Evolutionary conservation across 2,888 invertebrate genomes (phyloP).

Genomic region (Philaethria dido): DNA sequence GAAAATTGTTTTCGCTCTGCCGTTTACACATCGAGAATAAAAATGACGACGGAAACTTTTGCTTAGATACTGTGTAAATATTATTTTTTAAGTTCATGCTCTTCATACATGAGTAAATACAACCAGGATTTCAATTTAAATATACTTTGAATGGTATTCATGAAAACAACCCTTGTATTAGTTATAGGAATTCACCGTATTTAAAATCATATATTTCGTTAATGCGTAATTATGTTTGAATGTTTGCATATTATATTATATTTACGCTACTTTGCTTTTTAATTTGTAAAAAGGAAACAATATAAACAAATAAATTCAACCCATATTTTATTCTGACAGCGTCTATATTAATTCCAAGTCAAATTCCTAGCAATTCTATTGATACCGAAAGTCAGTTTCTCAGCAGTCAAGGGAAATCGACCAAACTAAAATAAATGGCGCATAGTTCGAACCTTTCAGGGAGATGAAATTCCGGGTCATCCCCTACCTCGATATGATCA

Average conservation of each 20-base stretch:
- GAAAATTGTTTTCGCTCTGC: constrained; percentile 28
- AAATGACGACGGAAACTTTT: constrained; percentile 20
- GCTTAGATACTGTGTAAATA: constrained; percentile 8
- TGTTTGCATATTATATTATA: too few relatives aligned
- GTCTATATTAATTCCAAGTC: constrained; percentile 37
- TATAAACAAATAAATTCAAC: constrained; percentile 22
- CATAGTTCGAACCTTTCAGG: constrained; percentile 71
- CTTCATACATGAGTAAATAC: not conserved
- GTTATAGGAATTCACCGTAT: too few relatives aligned
- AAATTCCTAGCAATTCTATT: constrained; percentile 50
- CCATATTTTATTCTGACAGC: constrained; percentile 30
- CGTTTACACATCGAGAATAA: constrained; percentile 25
- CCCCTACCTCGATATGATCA: constrained; percentile 66
- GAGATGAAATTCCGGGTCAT: constrained; percentile 74
- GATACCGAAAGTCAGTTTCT: constrained; percentile 63
- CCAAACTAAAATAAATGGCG: constrained; percentile 75
- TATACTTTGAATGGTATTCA: not conserved
- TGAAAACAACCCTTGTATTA: not conserved
- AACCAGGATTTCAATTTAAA: too few relatives aligned
- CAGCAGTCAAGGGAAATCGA: constrained; percentile 64
- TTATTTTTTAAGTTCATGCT: constrained; percentile 1
- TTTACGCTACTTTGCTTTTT: not conserved
- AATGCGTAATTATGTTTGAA: not conserved
- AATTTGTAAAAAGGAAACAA: not conserved
- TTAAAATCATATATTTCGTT: not conserved